phyloP scores from a whole-genome alignment of 1,140 invertebrate species.

The Eciton burchellii region DNA sequence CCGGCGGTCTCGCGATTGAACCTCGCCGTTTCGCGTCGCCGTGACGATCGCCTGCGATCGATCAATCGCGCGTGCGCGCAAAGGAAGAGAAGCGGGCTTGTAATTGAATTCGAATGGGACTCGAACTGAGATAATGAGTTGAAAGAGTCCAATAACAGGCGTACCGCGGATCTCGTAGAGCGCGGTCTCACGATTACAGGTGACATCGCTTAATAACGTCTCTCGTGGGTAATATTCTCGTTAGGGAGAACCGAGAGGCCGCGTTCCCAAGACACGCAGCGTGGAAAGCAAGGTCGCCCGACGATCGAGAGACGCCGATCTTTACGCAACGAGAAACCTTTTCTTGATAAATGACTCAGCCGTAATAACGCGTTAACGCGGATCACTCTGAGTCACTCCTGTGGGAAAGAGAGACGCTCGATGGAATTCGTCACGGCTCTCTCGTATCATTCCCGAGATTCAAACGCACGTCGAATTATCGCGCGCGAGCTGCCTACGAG shows the following conservation, averaged over 20 bases:
- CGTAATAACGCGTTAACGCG: conserved; percentile 12
- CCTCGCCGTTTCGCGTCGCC: background rate
- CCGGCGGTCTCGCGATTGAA: conserved; percentile 52
- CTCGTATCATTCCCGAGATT: background rate
- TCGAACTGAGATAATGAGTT: too few species aligned
- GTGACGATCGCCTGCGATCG: background rate
- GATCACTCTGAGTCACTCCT: conserved; percentile 51
- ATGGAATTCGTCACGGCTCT: background rate
- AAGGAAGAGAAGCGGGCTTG: background rate
- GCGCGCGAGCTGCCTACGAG: background rate
- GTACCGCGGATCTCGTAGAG: background rate
- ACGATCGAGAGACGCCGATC: conserved; percentile 41
- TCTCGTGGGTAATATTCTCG: background rate
- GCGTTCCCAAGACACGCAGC: conserved; percentile 25
- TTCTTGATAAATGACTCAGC: conserved; percentile 59
- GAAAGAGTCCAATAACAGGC: too few species aligned
- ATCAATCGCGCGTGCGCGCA: background rate
- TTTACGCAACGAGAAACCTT: conserved; percentile 60
- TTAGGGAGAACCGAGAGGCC: conserved; percentile 24
- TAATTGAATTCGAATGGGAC: too few species aligned
- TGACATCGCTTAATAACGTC: background rate
- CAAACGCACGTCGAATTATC: background rate
- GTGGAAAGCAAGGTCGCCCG: conserved; percentile 48
- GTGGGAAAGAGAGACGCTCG: conserved; percentile 44
- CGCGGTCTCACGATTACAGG: background rate